Base-by-base conservation (phyloP, 2,797 vertebrate genomes). In the Onychomys arenicola region DNA sequence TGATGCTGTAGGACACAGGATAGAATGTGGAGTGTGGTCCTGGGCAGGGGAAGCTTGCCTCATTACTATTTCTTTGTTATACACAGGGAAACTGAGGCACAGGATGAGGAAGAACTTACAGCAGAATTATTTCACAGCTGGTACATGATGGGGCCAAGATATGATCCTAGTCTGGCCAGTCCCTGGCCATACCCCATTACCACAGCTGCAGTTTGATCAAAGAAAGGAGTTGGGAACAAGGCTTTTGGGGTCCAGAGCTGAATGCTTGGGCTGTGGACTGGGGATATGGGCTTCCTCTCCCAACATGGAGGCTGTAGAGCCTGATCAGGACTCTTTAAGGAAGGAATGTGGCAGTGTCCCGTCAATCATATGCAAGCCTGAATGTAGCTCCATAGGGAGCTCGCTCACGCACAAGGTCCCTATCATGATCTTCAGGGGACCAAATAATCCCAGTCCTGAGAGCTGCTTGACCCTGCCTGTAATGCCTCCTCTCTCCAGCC, bases 241-340 rank as follows among this genome's bases (percentile, higher is more conserved):
- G 19, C 3, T 14, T 34, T 29, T 46, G 1, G 3, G 77, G 57
- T 32, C 43, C 46, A 77, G 65, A 61, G n/a, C 82, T n/a, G 23
- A 13, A 16, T 0, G 0, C 17, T 2, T 0, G 27, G 23, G 27
- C 82, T 46, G 14, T 19, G 0, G 2, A 67, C 11, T 25, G 2
- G 17, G 65, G 27, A 6, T 27, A 9, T 5, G 16, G 19, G 46
- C 73, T 92, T 13, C 34, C 0, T 37, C 49, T 73, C 7, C 13
- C 57, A 1, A 52, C 2, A 0, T n/a, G 32, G 88, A 63, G 34
- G 32, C 34, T 78, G 34, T 52, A 32, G 80, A 65, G 23, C 34
- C 46, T 67, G 61, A 25, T 34, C 29, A 59, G 37, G 52, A 32
- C 29, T n/a, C 27, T 59, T 27, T 69, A 27, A 55, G n/a, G 78